Percentiles rank a stretch among this genome's conserved stretches.
Conservation (phyloP, 1,140 invertebrate species). For the Harlomillsia oculata region DNA sequence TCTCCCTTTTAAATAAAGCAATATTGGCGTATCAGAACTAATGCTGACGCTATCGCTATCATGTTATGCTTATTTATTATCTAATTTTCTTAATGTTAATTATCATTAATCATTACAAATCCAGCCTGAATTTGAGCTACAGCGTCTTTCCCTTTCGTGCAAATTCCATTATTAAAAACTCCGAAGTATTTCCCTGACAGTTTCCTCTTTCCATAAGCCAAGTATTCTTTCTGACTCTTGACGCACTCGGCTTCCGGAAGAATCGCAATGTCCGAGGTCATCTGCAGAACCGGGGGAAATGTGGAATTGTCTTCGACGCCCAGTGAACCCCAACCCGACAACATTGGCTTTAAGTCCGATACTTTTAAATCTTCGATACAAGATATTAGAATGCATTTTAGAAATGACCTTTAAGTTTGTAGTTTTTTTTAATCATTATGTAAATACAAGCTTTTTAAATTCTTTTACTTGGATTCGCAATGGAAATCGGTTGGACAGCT, state of each 20-base stretch:
- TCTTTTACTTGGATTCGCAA: conserved; percentile 11
- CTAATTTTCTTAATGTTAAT: neutral
- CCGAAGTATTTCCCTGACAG: conserved; percentile 18
- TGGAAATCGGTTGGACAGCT: conserved; percentile 23
- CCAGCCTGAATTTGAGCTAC: conserved; percentile 21
- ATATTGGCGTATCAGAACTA: neutral
- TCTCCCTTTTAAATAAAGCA: conserved; percentile 12
- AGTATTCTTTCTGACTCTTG: conserved; percentile 13
- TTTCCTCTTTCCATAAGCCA: conserved; percentile 7
- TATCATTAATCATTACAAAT: conserved; percentile 1
- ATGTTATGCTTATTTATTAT: neutral
- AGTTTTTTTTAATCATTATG: neutral
- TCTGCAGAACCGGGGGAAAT: conserved; percentile 23
- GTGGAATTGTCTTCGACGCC: conserved; percentile 18
- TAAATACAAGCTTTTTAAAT: neutral
- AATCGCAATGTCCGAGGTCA: conserved; percentile 9
- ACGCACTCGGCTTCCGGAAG: conserved; percentile 16
- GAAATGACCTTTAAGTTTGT: neutral
- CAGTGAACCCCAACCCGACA: conserved; percentile 26
- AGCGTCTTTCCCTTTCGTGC: conserved; percentile 10
- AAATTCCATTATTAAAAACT: conserved; percentile 19
- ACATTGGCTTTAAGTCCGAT: conserved; percentile 2
- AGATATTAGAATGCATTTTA: neutral
- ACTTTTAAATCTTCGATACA: conserved; percentile 1
- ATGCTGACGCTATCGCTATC: neutral